A percentile compares a stretch with the other conserved stretches of the same genome.
Evolutionary conservation across 2,888 invertebrate genomes (phyloP).

Genomic region (Melikaiella ostensackeni): DNA sequence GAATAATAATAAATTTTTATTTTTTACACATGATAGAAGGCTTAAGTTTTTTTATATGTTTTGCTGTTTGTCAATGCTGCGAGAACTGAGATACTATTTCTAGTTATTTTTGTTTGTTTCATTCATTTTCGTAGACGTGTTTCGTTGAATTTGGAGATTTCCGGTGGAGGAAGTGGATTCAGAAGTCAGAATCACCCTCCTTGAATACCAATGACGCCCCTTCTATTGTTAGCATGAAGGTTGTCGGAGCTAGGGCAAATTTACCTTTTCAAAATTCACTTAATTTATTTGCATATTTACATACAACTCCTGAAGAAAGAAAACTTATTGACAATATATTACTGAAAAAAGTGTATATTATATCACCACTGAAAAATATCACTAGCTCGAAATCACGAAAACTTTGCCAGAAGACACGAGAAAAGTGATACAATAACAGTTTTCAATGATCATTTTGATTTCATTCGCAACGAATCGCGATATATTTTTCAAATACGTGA

Average conservation of each 20-base stretch:
- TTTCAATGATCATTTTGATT: no score
- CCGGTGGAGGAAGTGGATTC: slow-evolving; percentile 30
- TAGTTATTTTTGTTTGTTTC: slow-evolving; percentile 15
- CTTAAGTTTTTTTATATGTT: no score
- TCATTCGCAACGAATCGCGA: no score
- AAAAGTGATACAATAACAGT: no score
- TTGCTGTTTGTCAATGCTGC: no score
- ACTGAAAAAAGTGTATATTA: no score
- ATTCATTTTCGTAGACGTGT: neutral
- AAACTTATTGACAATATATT: neutral
- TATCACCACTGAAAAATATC: no score
- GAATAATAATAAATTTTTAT: no score
- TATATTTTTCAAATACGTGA: no score
- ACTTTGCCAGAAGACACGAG: no score
- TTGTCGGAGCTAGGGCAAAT: neutral
- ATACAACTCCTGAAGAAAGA: neutral
- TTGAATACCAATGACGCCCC: slow-evolving; percentile 27
- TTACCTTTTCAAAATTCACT: neutral
- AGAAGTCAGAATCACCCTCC: slow-evolving; percentile 13
- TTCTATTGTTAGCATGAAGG: slow-evolving; percentile 24
- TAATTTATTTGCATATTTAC: neutral
- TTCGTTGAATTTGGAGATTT: slow-evolving; percentile 19
- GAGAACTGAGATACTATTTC: neutral
- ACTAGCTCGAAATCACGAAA: no score
- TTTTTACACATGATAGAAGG: no score